Percentiles rank a stretch among this genome's conserved stretches.
These are phyloP conservation scores for Serilophus lunatus DNA, from an alignment of 2,113 vertebrate species.

Conservation along the genomic window DNA sequence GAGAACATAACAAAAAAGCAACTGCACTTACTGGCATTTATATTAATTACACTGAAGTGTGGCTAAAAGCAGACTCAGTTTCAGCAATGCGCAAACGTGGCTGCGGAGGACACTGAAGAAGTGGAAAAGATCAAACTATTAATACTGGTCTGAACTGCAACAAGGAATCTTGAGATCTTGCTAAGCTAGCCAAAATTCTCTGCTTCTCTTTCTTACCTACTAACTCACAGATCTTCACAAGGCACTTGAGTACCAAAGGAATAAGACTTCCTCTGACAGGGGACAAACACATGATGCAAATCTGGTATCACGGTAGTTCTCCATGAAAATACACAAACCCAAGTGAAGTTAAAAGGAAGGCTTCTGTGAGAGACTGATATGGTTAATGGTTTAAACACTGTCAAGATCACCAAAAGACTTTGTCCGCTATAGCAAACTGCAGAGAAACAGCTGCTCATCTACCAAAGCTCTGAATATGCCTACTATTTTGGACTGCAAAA, in stretches of 20 bases:
- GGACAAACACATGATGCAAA: accelerated
- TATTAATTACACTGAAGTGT: background rate
- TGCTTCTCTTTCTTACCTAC: background rate
- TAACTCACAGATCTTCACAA: background rate
- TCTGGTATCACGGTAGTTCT: accelerated
- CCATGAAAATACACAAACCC: background rate
- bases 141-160: background rate
- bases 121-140: background rate
- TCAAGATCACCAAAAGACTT: background rate
- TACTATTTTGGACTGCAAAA: background rate
- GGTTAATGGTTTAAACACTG: background rate
- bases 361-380: background rate
- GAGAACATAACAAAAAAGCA: background rate
- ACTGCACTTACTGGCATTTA: background rate
- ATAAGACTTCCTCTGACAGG: background rate
- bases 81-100: background rate
- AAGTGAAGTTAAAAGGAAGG: background rate
- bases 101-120: background rate
- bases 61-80: background rate
- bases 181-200: background rate
- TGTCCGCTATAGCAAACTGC: background rate
- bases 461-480: background rate
- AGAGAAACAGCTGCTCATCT: background rate
- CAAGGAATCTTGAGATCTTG: background rate
- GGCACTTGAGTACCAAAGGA: background rate